A percentile compares a stretch with the other conserved stretches of the same genome.
Conservation (phyloP, 1,140 invertebrate species). For the Calliphora vicina region DNA sequence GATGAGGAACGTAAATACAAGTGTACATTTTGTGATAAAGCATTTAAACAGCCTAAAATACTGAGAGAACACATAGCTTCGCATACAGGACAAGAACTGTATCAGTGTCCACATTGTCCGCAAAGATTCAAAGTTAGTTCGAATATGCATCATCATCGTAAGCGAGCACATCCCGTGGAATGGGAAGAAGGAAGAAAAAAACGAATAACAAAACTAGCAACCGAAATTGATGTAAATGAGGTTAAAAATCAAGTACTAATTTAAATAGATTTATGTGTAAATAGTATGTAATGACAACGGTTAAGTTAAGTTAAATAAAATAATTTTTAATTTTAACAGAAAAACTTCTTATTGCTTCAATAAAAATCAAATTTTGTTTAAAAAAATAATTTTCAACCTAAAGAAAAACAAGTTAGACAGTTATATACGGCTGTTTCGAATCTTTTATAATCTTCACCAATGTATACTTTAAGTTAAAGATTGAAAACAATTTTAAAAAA, state of each 20-base stretch:
- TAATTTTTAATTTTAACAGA: too few relatives aligned
- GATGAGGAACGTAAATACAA: constrained; percentile 3
- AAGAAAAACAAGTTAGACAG: too few relatives aligned
- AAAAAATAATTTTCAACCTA: too few relatives aligned
- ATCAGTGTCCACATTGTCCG: constrained; percentile 48
- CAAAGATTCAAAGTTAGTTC: constrained; percentile 47
- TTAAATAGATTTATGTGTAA: not conserved
- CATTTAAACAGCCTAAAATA: not conserved
- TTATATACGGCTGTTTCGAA: too few relatives aligned
- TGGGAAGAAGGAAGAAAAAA: constrained; percentile 30
- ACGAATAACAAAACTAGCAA: not conserved
- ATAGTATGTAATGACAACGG: too few relatives aligned
- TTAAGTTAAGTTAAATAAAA: not conserved
- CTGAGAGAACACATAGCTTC: constrained; percentile 50
- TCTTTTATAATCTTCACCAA: too few relatives aligned
- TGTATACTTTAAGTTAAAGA: too few relatives aligned
- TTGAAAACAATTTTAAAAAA: too few relatives aligned
- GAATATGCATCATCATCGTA: constrained; percentile 50
- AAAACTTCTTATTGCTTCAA: too few relatives aligned
- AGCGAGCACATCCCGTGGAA: constrained; percentile 45
- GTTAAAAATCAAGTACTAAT: not conserved
- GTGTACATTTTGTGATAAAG: constrained; percentile 18
- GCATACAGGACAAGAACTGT: constrained; percentile 47
- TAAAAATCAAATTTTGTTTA: too few relatives aligned
- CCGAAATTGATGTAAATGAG: not conserved